Evolutionary conservation across 2,797 vertebrate genomes (phyloP).

Genomic region (Rachycentron canadum): DNA sequence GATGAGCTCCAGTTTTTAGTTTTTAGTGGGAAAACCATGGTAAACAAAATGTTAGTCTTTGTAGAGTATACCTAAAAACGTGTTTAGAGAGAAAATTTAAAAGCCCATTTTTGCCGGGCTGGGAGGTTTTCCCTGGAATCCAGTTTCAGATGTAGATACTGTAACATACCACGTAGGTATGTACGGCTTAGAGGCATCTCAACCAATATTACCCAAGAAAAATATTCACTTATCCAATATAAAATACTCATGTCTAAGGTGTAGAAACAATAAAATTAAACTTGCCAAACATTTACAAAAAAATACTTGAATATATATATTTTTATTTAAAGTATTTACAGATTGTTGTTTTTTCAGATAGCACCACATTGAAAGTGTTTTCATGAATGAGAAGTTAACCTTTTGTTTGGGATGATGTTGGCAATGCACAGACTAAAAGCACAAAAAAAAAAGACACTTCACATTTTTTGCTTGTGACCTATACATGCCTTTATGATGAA

Average conservation of each 20-base stretch:
- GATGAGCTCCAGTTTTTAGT: too few relatives aligned
- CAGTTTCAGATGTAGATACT: neutral
- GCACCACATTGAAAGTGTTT: constrained; percentile 78
- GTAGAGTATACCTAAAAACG: too few relatives aligned
- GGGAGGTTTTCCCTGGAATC: neutral
- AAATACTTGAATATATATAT: constrained; percentile 76
- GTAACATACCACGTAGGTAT: neutral
- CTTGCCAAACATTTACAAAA: constrained; percentile 68
- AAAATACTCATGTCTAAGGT: neutral
- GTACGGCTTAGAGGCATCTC: neutral
- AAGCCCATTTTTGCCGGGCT: too few relatives aligned
- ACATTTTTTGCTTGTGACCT: constrained; percentile 77
- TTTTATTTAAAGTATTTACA: constrained; percentile 91
- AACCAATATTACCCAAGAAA: neutral
- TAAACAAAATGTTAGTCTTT: too few relatives aligned
- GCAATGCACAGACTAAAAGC: constrained; percentile 70
- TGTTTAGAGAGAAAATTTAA: too few relatives aligned
- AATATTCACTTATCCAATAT: neutral
- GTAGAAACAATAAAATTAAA: constrained; percentile 60
- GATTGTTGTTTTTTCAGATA: constrained; percentile 61
- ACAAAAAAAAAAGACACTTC: constrained; percentile 72
- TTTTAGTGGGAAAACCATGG: too few relatives aligned
- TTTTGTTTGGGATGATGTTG: constrained; percentile 68
- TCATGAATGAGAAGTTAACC: constrained; percentile 59
- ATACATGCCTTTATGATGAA: constrained; percentile 79